These are phyloP conservation scores for Myotis davidii DNA, from an alignment of 2,113 vertebrate genomes.

Conservation along the genomic window DNA sequence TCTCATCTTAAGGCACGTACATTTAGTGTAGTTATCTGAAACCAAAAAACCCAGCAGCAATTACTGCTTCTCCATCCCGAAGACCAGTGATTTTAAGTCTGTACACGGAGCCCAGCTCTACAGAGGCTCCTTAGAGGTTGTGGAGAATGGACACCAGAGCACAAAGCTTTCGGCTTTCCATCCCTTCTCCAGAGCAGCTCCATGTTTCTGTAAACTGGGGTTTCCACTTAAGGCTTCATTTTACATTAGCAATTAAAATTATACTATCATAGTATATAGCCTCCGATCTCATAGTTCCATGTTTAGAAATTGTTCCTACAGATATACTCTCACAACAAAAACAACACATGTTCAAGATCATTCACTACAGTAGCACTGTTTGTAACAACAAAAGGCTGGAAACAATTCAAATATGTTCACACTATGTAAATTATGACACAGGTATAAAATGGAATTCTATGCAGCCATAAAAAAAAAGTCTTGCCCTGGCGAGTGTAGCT, in stretches of 20 bases:
- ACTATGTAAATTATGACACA: not conserved
- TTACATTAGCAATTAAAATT: constrained; percentile 40
- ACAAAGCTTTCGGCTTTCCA: not conserved
- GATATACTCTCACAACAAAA: not conserved
- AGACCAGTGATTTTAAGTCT: not conserved
- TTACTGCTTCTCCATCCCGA: not conserved
- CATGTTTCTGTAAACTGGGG: not conserved
- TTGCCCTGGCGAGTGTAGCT: no score
- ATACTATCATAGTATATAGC: not conserved
- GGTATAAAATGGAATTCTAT: not conserved
- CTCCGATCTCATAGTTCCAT: not conserved
- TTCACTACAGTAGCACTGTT: not conserved
- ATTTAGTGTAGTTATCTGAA: not conserved
- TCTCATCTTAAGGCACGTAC: not conserved
- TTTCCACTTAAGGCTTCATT: constrained; percentile 41
- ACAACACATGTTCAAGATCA: not conserved
- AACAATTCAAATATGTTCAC: not conserved
- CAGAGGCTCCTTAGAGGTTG: not conserved
- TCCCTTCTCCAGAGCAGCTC: not conserved
- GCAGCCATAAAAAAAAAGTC: not conserved
- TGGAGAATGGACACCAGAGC: not conserved
- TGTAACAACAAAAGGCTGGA: constrained; percentile 20
- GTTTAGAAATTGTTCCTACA: not conserved
- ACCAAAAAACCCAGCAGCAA: not conserved
- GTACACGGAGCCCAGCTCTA: not conserved